Evolutionary conservation across 2,797 vertebrate species (phyloP).

Genomic region (Eutrigla gurnardus): DNA sequence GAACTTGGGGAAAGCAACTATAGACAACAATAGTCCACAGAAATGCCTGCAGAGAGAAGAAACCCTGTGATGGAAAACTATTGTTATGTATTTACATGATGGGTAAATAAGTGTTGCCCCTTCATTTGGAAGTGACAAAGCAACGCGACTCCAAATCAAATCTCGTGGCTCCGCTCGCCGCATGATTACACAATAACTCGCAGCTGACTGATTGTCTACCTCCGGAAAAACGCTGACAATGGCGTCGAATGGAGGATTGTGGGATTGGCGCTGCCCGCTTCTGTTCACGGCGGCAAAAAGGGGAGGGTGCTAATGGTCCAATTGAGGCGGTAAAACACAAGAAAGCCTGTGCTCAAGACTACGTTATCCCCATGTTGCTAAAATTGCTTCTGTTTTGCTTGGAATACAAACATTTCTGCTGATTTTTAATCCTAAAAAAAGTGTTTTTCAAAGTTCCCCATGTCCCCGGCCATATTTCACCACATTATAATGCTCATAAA

Average conservation of each 20-base stretch:
- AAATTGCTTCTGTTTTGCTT: conserved; percentile 5
- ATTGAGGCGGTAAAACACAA: conserved; percentile 49
- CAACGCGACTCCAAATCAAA: conserved; percentile 74
- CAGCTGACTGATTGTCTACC: conserved; percentile 72
- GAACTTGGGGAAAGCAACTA: conserved; percentile 22
- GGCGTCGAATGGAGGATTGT: conserved; percentile 67
- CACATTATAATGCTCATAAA: conserved; percentile 65
- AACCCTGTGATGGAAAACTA: conserved; percentile 36
- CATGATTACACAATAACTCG: conserved; percentile 79
- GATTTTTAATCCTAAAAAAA: conserved; percentile 10
- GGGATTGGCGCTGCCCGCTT: conserved; percentile 58
- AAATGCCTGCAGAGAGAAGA: conserved; percentile 35
- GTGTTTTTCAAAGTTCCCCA: conserved; percentile 37
- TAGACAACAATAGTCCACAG: conserved; percentile 17
- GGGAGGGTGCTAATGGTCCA: conserved; percentile 57
- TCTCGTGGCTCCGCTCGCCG: conserved; percentile 72
- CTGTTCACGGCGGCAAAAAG: conserved; percentile 65
- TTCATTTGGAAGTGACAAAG: conserved; percentile 76
- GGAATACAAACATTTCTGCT: conserved; percentile 2
- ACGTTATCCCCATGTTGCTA: conserved; percentile 23
- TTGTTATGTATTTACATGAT: conserved; percentile 57
- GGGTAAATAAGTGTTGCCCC: conserved; percentile 67
- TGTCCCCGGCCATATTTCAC: conserved; percentile 35
- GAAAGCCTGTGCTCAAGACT: conserved; percentile 40
- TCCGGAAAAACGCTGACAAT: conserved; percentile 65